These are phyloP conservation scores for Chaenogobius annularis DNA, from an alignment of 2,113 vertebrate genomes.

Conservation along the genomic window DNA sequence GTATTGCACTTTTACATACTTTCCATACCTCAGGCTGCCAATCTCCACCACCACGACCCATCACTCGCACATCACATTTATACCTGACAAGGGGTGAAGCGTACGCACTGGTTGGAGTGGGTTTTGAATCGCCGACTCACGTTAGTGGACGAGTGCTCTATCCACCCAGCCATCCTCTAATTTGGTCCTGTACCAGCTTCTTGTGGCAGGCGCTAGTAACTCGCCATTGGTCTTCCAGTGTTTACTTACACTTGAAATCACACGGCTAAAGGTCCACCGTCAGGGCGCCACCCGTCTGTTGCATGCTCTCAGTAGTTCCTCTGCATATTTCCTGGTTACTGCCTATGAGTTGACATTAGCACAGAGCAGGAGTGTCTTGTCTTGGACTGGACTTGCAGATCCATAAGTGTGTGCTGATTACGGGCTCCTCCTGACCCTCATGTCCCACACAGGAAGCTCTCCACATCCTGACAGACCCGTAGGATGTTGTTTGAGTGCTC, in stretches of 20 bases:
- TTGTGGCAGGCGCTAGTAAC: too few relatives aligned
- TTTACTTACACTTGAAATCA: background rate
- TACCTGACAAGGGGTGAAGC: too few relatives aligned
- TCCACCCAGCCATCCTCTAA: too few relatives aligned
- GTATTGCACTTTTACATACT: too few relatives aligned
- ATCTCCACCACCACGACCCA: too few relatives aligned
- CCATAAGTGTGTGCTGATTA: slow-evolving; percentile 56
- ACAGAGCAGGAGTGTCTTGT: slow-evolving; percentile 47
- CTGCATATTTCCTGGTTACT: slow-evolving; percentile 68
- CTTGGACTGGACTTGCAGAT: slow-evolving; percentile 39
- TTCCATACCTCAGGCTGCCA: too few relatives aligned
- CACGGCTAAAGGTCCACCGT: slow-evolving; percentile 58
- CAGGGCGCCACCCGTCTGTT: slow-evolving; percentile 66
- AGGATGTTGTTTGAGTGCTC: slow-evolving; percentile 66
- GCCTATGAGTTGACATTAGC: slow-evolving; percentile 70
- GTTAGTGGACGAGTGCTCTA: too few relatives aligned
- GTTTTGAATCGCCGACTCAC: too few relatives aligned
- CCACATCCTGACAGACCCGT: slow-evolving; percentile 68
- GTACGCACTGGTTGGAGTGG: too few relatives aligned
- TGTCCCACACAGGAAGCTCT: slow-evolving; percentile 62
- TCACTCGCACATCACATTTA: too few relatives aligned
- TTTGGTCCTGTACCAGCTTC: too few relatives aligned
- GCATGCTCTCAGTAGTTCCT: slow-evolving; percentile 65
- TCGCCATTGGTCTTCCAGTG: too few relatives aligned
- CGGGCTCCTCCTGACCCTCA: slow-evolving; percentile 57